These are phyloP conservation scores for Aporophyla lueneburgensis DNA, from an alignment of 2,888 invertebrate genomes.

Conservation along the genomic window DNA sequence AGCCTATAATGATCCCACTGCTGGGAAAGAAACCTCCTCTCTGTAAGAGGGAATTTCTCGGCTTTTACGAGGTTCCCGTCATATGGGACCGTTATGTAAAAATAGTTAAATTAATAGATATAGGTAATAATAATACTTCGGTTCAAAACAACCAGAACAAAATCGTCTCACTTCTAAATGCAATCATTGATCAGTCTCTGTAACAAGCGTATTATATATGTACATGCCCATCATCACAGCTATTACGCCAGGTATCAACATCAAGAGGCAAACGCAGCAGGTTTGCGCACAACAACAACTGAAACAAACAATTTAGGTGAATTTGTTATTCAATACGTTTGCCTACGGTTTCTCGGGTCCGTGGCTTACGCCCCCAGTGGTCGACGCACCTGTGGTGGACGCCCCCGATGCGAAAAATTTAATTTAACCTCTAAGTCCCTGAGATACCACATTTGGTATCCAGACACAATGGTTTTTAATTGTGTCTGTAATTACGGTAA, in stretches of 20 bases:
- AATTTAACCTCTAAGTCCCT: too few species aligned
- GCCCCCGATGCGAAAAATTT: too few species aligned
- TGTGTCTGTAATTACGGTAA: too few species aligned
- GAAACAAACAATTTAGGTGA: not conserved
- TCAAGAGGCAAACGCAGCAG: not conserved
- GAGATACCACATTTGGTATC: too few species aligned
- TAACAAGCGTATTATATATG: slow-evolving; percentile 1
- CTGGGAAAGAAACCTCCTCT: not conserved
- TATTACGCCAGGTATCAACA: not conserved
- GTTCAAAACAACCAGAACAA: not conserved
- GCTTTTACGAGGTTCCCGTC: not conserved
- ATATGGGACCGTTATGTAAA: not conserved
- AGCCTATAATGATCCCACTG: not conserved
- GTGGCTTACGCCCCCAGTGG: too few species aligned
- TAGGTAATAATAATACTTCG: not conserved
- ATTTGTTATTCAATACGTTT: not conserved
- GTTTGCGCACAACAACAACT: slow-evolving; percentile 1
- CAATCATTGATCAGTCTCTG: too few species aligned
- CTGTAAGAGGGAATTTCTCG: too few species aligned
- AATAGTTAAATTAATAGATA: not conserved
- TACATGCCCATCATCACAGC: slow-evolving; percentile 20
- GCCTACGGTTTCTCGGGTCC: too few species aligned
- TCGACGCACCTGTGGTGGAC: too few species aligned
- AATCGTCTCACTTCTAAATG: slow-evolving; percentile 13
- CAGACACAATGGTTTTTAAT: too few species aligned